These are phyloP conservation scores for Enteromius thamalakanensis DNA, from an alignment of 2,797 vertebrate genomes.

Conservation along the genomic window DNA sequence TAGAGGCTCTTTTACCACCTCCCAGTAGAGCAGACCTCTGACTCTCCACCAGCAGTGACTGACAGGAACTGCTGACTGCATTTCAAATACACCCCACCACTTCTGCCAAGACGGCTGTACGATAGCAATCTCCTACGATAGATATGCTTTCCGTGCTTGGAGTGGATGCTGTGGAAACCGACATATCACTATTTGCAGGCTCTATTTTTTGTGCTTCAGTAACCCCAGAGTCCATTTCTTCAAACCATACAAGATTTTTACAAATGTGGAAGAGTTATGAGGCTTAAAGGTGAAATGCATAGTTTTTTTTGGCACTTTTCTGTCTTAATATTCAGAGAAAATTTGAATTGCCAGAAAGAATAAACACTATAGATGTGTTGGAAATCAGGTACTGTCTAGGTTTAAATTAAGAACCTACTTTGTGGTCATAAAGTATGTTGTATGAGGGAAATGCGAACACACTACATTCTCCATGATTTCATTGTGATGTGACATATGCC, in stretches of 20 bases:
- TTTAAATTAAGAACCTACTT: neutral
- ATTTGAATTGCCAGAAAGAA: neutral
- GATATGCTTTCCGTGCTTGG: constrained; percentile 11
- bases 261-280: neutral
- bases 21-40: constrained; percentile 45
- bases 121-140: constrained; percentile 20
- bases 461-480: neutral
- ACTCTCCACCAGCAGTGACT: constrained; percentile 39
- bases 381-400: neutral
- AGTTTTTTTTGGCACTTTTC: neutral
- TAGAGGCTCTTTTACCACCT: constrained; percentile 44
- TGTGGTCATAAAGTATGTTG: neutral
- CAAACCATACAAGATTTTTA: neutral
- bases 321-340: neutral
- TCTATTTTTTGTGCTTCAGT: neutral
- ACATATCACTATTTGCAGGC: neutral
- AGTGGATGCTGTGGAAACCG: constrained; percentile 16
- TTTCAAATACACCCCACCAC: constrained; percentile 27
- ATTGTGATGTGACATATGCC: neutral
- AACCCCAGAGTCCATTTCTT: neutral
- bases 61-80: constrained; percentile 49
- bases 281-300: neutral
- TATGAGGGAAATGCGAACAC: neutral
- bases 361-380: neutral
- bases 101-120: constrained; percentile 24